Evolutionary conservation across 1,140 invertebrate genomes (phyloP).

Genomic region (Idris sp.): DNA sequence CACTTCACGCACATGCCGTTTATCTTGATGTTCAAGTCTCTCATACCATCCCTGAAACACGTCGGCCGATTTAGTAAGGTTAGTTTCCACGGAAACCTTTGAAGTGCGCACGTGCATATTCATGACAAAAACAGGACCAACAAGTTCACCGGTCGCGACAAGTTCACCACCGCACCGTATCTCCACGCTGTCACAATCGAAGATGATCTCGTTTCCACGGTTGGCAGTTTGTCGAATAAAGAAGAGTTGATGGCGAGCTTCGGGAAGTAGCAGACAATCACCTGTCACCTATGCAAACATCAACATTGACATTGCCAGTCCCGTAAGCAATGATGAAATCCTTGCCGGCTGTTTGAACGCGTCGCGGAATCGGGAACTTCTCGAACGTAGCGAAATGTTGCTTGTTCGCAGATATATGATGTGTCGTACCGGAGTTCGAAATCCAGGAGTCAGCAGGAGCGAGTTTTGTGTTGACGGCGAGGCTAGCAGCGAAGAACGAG

Average conservation of each 20-base stretch:
- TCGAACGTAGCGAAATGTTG: constrained; percentile 40
- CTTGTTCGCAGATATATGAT: constrained; percentile 50
- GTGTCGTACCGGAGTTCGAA: constrained; percentile 30
- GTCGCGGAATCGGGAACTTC: constrained; percentile 35
- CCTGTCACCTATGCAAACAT: background rate
- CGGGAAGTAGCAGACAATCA: constrained; percentile 26
- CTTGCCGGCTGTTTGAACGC: constrained; percentile 23
- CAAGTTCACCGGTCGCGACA: constrained; percentile 19
- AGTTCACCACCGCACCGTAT: background rate
- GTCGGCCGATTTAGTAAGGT: constrained; percentile 28
- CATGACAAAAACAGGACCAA: constrained; percentile 16
- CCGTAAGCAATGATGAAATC: constrained; percentile 27
- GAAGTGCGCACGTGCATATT: constrained; percentile 20
- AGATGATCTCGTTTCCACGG: background rate
- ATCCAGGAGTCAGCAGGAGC: constrained; percentile 32
- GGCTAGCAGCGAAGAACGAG: constrained; percentile 17
- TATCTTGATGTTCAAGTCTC: constrained; percentile 51
- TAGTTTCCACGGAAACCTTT: background rate
- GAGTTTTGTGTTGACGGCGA: constrained; percentile 10
- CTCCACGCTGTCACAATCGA: background rate
- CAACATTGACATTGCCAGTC: constrained; percentile 14
- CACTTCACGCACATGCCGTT: constrained; percentile 46
- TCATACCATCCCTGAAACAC: constrained; percentile 52
- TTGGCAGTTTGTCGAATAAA: constrained; percentile 19
- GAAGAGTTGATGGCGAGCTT: constrained; percentile 24